Conservation (phyloP, 2,888 invertebrate genomes). For the Mantis religiosa region DNA sequence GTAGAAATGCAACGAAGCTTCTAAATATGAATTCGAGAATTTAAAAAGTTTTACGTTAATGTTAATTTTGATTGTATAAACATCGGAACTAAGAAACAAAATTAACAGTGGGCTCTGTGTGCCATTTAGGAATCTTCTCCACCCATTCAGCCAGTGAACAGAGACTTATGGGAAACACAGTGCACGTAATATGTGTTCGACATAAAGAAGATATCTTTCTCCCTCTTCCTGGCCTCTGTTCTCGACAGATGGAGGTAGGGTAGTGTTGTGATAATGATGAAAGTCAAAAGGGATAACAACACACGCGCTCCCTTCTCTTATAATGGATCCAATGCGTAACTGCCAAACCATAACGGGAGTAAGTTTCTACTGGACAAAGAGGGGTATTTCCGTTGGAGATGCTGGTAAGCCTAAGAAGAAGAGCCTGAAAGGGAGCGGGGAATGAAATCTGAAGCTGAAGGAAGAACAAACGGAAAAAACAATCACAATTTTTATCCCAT, state of each 20-base stretch:
- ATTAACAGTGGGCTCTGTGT: too few species aligned
- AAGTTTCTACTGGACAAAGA: background rate
- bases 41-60: too few species aligned
- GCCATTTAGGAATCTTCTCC: too few species aligned
- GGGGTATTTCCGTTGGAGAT: background rate
- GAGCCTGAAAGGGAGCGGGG: background rate
- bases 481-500: conserved; percentile 22
- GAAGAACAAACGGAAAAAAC: conserved; percentile 16
- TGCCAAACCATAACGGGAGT: background rate
- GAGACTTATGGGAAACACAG: background rate
- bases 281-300: background rate
- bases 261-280: background rate
- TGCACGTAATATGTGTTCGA: background rate
- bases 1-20: too few species aligned
- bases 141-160: too few species aligned
- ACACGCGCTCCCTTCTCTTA: background rate
- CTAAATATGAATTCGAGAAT: too few species aligned
- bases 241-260: background rate
- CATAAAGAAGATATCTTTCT: background rate
- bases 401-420: background rate
- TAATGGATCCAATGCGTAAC: background rate
- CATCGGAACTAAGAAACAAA: too few species aligned
- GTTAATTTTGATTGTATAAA: too few species aligned
- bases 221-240: background rate
- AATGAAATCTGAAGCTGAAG: background rate